Evolutionary conservation across 2,113 vertebrate genomes (phyloP).

Genomic region (human (Homo sapiens)): DNA sequence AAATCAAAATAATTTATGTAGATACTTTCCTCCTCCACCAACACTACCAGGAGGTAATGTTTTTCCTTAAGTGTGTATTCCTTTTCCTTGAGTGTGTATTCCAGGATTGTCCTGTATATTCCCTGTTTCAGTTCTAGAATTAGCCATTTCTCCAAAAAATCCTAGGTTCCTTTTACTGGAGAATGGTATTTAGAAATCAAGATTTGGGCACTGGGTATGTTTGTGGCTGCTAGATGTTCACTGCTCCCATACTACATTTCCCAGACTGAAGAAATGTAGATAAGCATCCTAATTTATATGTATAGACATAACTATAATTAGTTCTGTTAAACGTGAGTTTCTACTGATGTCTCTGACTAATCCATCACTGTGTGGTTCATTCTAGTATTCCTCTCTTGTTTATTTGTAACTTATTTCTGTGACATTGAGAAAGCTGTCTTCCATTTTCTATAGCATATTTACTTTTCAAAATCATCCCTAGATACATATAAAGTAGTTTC

Average conservation of each 20-base stretch:
- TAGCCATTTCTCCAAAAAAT: not conserved
- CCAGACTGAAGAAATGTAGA: not conserved
- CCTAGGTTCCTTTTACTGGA: not conserved
- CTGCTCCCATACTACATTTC: not conserved
- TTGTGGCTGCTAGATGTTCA: too few relatives aligned
- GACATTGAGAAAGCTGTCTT: not conserved
- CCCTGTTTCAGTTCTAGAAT: too few relatives aligned
- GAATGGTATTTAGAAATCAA: not conserved
- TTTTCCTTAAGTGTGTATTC: not conserved
- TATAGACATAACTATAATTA: not conserved
- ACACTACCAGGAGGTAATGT: not conserved
- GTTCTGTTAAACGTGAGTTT: not conserved
- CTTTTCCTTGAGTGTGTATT: not conserved
- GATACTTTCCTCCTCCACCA: rapidly evolving
- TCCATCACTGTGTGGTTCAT: not conserved
- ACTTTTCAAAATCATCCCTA: not conserved
- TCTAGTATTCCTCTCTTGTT: not conserved
- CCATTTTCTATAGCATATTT: not conserved
- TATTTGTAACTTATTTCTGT: not conserved
- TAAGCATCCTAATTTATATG: not conserved
- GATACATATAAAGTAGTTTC: not conserved
- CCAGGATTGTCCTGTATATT: too few relatives aligned
- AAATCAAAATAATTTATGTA: not conserved
- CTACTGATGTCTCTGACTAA: not conserved
- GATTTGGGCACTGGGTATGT: not conserved